A percentile compares a stretch with the other conserved stretches of the same genome.
phyloP scores from a whole-genome alignment of 1,140 invertebrate species.

The Drosophila triauraria region DNA sequence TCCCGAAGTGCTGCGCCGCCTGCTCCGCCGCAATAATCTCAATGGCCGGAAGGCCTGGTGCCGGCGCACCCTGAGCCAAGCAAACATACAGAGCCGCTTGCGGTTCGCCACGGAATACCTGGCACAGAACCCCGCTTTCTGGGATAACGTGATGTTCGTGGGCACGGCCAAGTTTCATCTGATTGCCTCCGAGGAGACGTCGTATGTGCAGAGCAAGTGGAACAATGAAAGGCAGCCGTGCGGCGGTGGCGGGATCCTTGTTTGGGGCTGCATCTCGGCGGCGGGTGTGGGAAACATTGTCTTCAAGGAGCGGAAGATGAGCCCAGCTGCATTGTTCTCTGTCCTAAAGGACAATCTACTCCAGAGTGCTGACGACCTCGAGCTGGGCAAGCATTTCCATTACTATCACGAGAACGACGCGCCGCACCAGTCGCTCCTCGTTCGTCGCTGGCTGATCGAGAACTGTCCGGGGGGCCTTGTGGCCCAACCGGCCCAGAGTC shows the following conservation, averaged over 20 bases:
- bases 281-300: slow-evolving; percentile 13
- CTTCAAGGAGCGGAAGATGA: not conserved
- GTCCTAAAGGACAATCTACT: not conserved
- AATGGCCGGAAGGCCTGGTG: not conserved
- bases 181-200: slow-evolving; percentile 8
- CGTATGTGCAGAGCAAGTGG: slow-evolving; percentile 18
- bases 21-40: slow-evolving; percentile 2
- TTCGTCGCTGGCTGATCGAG: not conserved
- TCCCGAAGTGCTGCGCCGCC: slow-evolving; percentile 1
- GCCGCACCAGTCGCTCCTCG: not conserved
- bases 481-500: slow-evolving; percentile 4
- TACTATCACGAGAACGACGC: slow-evolving; percentile 1
- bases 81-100: not conserved
- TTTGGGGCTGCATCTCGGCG: slow-evolving; percentile 4
- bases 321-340: not conserved
- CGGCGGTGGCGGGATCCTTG: slow-evolving; percentile 4
- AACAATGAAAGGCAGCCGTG: slow-evolving; percentile 11
- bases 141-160: slow-evolving; percentile 6
- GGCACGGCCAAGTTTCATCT: slow-evolving; percentile 10
- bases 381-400: not conserved
- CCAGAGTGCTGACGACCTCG: slow-evolving; percentile 6
- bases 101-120: not conserved
- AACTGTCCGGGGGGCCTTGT: not conserved
- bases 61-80: not conserved
- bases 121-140: not conserved